Evolutionary conservation across 2,888 invertebrate genomes (phyloP).

Genomic region (Aleiodes alternator): DNA sequence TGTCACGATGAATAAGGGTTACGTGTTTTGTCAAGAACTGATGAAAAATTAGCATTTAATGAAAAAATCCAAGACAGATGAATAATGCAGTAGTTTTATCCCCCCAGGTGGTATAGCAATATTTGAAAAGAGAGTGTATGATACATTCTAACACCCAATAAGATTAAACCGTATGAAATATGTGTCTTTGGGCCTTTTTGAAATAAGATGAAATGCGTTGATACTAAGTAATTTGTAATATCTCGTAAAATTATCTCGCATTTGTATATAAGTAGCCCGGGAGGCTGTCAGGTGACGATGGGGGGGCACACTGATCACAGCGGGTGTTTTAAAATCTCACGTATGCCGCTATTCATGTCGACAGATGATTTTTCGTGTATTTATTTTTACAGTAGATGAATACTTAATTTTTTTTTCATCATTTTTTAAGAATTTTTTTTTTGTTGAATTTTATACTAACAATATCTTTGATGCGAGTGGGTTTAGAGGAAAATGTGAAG

Average conservation of each 20-base stretch:
- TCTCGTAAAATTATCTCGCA: conserved; percentile 6
- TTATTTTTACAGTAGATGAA: neutral
- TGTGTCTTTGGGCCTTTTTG: neutral
- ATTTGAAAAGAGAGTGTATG: conserved; percentile 5
- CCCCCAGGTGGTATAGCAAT: conserved; percentile 52
- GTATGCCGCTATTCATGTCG: neutral
- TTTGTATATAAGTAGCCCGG: neutral
- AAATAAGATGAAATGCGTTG: conserved; percentile 44
- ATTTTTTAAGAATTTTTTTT: too few relatives aligned
- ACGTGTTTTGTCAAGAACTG: conserved; percentile 56
- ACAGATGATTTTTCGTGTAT: too few relatives aligned
- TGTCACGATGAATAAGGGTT: neutral
- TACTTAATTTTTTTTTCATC: too few relatives aligned
- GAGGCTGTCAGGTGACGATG: conserved; percentile 64
- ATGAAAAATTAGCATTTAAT: conserved; percentile 63
- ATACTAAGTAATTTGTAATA: conserved; percentile 70
- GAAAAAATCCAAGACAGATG: conserved; percentile 60
- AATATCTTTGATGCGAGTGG: neutral
- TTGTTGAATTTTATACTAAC: too few relatives aligned
- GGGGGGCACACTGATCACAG: conserved; percentile 67
- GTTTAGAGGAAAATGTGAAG: too few relatives aligned
- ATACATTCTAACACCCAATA: conserved; percentile 7
- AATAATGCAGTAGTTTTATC: conserved; percentile 56
- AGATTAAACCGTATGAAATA: conserved; percentile 28
- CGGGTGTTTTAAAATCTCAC: conserved; percentile 60